A percentile compares a stretch with the other conserved stretches of the same genome.
Evolutionary conservation across 2,888 invertebrate species (phyloP).

Genomic region (Habrosyne pyritoides): DNA sequence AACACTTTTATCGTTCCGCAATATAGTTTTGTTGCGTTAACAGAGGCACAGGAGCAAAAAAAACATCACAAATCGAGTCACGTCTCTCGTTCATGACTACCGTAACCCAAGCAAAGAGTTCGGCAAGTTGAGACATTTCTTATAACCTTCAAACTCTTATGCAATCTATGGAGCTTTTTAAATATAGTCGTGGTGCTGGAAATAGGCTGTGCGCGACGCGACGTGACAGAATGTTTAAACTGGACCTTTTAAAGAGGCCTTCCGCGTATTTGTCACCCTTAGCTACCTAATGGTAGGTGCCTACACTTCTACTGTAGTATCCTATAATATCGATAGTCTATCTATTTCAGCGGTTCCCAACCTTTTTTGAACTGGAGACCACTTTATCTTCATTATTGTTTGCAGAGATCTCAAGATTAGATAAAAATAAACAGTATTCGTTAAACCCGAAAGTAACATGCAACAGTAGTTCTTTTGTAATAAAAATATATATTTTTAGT

Average conservation of each 20-base stretch:
- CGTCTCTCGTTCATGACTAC: conserved; percentile 4
- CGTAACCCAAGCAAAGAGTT: conserved; percentile 6
- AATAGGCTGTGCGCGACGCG: background rate
- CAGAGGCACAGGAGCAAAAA: background rate
- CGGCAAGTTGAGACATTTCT: conserved; percentile 6
- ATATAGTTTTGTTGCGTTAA: conserved; percentile 2
- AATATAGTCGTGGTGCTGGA: background rate
- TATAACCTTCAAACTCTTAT: conserved; percentile 9
- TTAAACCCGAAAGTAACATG: too few species aligned
- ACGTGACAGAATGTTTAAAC: background rate
- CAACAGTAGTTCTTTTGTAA: too few species aligned
- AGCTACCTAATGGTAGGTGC: too few species aligned
- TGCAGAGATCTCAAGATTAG: too few species aligned
- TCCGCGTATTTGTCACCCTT: too few species aligned
- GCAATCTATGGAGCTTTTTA: background rate
- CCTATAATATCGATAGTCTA: background rate
- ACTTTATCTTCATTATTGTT: too few species aligned
- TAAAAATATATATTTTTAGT: too few species aligned
- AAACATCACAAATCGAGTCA: conserved; percentile 7
- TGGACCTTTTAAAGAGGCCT: background rate
- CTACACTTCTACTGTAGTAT: background rate
- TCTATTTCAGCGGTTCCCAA: background rate
- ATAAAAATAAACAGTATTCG: too few species aligned
- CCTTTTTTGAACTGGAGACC: too few species aligned
- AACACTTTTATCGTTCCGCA: background rate